Evolutionary conservation across 2,113 vertebrate genomes (phyloP).

Genomic region (Odontesthes bonariensis): DNA sequence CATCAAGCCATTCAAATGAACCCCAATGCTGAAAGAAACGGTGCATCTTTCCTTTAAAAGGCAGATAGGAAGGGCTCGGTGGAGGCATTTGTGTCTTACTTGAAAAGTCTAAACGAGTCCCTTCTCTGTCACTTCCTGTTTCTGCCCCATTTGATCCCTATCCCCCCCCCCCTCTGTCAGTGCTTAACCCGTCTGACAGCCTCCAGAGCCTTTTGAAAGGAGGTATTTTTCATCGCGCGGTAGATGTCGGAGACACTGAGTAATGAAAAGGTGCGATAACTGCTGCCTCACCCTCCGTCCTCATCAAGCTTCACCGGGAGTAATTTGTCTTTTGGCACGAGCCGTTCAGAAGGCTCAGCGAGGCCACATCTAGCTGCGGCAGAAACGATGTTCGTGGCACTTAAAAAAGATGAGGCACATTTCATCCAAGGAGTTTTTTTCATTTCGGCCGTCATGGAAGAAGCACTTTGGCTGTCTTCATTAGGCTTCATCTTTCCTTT

Average conservation of each 20-base stretch:
- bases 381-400: constrained; percentile 20
- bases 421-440: constrained; percentile 23
- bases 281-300: constrained; percentile 35
- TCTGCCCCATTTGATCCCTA: background rate
- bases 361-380: constrained; percentile 14
- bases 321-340: constrained; percentile 41
- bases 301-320: constrained; percentile 55
- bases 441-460: constrained; percentile 53
- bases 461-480: constrained; percentile 29
- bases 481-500: background rate
- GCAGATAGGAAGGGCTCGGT: too few relatives aligned
- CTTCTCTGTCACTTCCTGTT: background rate
- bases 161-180: background rate
- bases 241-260: constrained; percentile 32
- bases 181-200: background rate
- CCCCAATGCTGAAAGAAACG: too few relatives aligned
- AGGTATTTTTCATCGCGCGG: background rate
- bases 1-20: too few relatives aligned
- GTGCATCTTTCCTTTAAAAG: too few relatives aligned
- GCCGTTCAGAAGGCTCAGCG: constrained; percentile 20
- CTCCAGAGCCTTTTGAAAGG: background rate
- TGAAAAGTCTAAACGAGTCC: background rate
- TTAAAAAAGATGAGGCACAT: constrained; percentile 40
- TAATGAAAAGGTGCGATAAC: constrained; percentile 60
- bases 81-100: background rate